phyloP scores from a whole-genome alignment of 2,113 vertebrate genomes.

The Halcyon malimbica region DNA sequence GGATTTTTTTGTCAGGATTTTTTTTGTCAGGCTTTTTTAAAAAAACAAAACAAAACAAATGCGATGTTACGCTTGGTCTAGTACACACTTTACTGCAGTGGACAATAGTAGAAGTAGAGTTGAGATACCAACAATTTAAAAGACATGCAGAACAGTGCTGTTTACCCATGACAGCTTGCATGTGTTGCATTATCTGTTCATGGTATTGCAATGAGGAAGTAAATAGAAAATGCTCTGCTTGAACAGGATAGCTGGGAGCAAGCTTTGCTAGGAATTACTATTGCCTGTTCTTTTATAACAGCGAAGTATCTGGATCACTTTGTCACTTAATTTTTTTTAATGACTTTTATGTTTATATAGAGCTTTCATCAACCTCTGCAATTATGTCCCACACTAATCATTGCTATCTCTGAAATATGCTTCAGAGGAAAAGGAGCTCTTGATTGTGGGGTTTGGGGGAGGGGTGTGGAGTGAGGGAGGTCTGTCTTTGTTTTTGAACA shows the following conservation, averaged over 20 bases:
- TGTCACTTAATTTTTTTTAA: background rate
- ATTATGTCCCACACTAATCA: background rate
- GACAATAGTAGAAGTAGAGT: background rate
- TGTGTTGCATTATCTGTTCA: background rate
- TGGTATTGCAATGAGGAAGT: accelerated
- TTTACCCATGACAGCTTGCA: background rate
- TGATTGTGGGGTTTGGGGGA: background rate
- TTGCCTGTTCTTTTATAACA: background rate
- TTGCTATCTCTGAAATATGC: background rate
- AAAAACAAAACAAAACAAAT: too few relatives aligned
- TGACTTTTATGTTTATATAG: background rate
- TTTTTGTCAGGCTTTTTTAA: background rate
- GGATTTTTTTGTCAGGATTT: background rate
- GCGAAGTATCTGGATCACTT: background rate
- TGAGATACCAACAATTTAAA: background rate
- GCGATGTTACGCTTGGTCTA: too few relatives aligned
- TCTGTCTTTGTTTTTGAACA: background rate
- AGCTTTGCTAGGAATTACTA: background rate
- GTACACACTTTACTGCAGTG: too few relatives aligned
- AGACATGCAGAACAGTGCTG: background rate
- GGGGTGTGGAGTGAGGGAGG: too few relatives aligned
- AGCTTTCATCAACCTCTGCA: background rate
- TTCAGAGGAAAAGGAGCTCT: background rate
- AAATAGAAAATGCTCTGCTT: background rate
- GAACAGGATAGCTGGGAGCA: background rate